Conservation (phyloP, 2,888 invertebrate genomes). For the Euplexia lucipara region DNA sequence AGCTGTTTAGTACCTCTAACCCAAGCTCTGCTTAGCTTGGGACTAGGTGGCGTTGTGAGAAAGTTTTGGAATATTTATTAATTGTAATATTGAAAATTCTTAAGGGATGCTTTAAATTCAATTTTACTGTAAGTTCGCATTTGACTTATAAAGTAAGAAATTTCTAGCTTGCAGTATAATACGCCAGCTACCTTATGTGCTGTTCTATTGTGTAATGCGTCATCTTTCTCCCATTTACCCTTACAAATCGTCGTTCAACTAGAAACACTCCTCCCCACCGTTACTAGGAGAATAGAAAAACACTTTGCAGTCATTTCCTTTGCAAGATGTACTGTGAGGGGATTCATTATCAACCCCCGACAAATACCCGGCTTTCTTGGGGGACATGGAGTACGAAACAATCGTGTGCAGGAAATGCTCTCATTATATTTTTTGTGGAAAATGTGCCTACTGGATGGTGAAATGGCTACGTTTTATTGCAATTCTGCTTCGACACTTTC, state of each 20-base stretch:
- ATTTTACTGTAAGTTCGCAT: too few relatives aligned
- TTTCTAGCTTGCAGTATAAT: too few relatives aligned
- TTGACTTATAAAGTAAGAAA: too few relatives aligned
- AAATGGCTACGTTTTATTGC: conserved; percentile 34
- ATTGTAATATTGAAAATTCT: too few relatives aligned
- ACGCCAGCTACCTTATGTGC: neutral
- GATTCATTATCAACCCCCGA: conserved; percentile 89
- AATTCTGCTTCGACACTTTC: neutral
- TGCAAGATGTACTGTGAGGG: conserved; percentile 84
- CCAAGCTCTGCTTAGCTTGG: too few relatives aligned
- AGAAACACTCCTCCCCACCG: conserved; percentile 69
- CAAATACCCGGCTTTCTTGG: conserved; percentile 83
- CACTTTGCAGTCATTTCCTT: conserved; percentile 89
- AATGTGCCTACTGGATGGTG: conserved; percentile 34
- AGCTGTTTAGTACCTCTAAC: too few relatives aligned
- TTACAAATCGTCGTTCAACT: conserved; percentile 65
- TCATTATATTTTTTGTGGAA: conserved; percentile 54
- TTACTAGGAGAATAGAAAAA: conserved; percentile 85
- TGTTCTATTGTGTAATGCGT: neutral
- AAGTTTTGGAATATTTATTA: too few relatives aligned
- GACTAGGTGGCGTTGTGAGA: too few relatives aligned
- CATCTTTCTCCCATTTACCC: conserved; percentile 23
- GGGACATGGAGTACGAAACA: conserved; percentile 67
- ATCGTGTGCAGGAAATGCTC: conserved; percentile 58
- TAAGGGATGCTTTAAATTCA: too few relatives aligned